Base-by-base conservation (phyloP, 2,888 invertebrate genomes). In the Diarsia mendica region DNA sequence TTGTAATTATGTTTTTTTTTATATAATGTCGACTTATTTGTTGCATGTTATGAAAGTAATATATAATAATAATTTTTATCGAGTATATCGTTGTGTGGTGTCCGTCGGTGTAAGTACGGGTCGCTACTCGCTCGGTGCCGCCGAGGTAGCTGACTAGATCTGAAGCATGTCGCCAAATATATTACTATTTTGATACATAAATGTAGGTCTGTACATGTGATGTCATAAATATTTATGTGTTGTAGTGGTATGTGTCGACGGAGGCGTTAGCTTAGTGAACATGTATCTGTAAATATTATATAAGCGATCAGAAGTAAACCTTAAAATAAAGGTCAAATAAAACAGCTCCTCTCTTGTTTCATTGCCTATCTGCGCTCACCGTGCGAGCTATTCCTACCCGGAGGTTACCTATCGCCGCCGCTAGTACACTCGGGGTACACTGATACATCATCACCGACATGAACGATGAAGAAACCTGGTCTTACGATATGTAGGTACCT, bases 261-360 rank as follows among this genome's bases (percentile, higher is more conserved):
- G 71, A 74, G 61, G 60, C 75, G 74, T 60, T 85, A 79, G 75
- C 72, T 73, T 86, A 87, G 82, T 79, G 76, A 80, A 86, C 87
- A 89, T 88, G 84, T 90, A 87, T 90, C 88, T 90, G 83, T 95
- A 95, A 93, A 95, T 95, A 94, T 91, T 82, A 89, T 71, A 55
- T 88, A 89, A 88, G 87, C 72, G 71, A 88, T 85, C 86, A 87
- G 88, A 93, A 92, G 89, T 93, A 93, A 91, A 92, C 90, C 90
- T 91, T 91, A 75, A 91, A 93, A 93, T 92, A 94, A 93, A 91
- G 91, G 87, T 87, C 83, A 80, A 84, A 74, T 74, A 77, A 82
- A 87, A 78, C 73, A 69, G n/a, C 68, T 58, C 33, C 11, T 55
- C 53, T 44, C 18, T 70, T 71, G 83, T 87, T 84, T 84, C 48